phyloP scores from a whole-genome alignment of 1,140 invertebrate genomes.

The Atta cephalotes region DNA sequence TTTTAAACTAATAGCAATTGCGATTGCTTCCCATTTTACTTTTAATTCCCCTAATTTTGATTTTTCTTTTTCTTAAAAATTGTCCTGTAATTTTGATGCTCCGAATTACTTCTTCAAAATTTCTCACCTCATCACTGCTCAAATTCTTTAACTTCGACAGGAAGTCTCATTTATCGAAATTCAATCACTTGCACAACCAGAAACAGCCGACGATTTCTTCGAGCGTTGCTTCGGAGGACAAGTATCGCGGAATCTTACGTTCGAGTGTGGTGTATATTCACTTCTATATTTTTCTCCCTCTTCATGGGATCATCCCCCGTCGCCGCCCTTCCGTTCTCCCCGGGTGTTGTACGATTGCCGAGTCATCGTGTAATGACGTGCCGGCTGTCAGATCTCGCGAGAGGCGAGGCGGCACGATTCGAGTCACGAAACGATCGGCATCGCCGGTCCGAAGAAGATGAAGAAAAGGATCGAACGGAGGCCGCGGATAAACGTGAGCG shows the following conservation, averaged over 20 bases:
- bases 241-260: slow-evolving; percentile 55
- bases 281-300: slow-evolving; percentile 44
- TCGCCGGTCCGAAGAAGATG: slow-evolving; percentile 50
- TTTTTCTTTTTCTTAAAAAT: neutral
- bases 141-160: neutral
- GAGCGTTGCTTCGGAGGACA: slow-evolving; percentile 10
- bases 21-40: neutral
- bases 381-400: slow-evolving; percentile 80
- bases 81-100: neutral
- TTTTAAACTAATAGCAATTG: neutral
- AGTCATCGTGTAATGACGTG: slow-evolving; percentile 86
- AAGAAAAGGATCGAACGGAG: slow-evolving; percentile 50
- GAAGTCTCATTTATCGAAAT: neutral
- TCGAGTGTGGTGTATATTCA: slow-evolving; percentile 54
- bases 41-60: neutral
- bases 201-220: neutral
- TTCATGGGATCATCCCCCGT: slow-evolving; percentile 58
- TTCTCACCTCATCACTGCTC: neutral
- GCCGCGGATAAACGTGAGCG: slow-evolving; percentile 28
- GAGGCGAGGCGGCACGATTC: slow-evolving; percentile 72
- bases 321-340: slow-evolving; percentile 65
- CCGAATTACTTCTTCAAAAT: neutral
- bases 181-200: neutral
- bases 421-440: slow-evolving; percentile 73
- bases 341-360: slow-evolving; percentile 75